These are phyloP conservation scores for Okamejei kenojei DNA, from an alignment of 2,797 vertebrate species.

Conservation along the genomic window DNA sequence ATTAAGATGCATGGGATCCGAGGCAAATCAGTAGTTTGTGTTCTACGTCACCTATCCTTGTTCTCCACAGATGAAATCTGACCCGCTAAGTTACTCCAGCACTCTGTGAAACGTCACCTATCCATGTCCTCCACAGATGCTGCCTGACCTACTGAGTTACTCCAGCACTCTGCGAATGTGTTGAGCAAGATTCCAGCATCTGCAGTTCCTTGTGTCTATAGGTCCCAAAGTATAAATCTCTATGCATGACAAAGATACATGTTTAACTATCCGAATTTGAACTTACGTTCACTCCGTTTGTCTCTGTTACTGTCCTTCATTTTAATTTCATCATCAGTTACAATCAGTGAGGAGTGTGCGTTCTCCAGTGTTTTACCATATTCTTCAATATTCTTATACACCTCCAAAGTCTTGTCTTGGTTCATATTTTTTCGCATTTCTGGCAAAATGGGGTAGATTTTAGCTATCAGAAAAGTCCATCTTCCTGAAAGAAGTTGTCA, in stretches of 20 bases:
- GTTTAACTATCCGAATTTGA: not conserved
- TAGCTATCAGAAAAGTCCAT: not conserved
- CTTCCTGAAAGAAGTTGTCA: not conserved
- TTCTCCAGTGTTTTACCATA: constrained; percentile 52
- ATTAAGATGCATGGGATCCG: no score
- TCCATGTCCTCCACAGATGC: no score
- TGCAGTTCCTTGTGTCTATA: no score
- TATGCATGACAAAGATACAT: not conserved
- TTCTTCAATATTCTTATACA: constrained; percentile 61
- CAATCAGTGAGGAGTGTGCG: constrained; percentile 44
- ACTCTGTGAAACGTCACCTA: no score
- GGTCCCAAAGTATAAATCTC: not conserved
- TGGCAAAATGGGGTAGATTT: constrained; percentile 41
- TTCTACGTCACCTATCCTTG: no score
- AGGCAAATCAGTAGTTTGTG: no score
- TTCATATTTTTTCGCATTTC: constrained; percentile 83
- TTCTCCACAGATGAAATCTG: no score
- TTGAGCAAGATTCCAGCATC: no score
- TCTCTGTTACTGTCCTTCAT: not conserved
- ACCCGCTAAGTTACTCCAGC: no score
- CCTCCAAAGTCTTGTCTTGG: constrained; percentile 67
- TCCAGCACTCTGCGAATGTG: no score
- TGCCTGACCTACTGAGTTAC: no score
- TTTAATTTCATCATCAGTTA: constrained; percentile 39
- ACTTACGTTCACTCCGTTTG: constrained; percentile 41